These are phyloP conservation scores for Orgyia antiqua DNA, from an alignment of 2,888 invertebrate genomes.

Conservation along the genomic window DNA sequence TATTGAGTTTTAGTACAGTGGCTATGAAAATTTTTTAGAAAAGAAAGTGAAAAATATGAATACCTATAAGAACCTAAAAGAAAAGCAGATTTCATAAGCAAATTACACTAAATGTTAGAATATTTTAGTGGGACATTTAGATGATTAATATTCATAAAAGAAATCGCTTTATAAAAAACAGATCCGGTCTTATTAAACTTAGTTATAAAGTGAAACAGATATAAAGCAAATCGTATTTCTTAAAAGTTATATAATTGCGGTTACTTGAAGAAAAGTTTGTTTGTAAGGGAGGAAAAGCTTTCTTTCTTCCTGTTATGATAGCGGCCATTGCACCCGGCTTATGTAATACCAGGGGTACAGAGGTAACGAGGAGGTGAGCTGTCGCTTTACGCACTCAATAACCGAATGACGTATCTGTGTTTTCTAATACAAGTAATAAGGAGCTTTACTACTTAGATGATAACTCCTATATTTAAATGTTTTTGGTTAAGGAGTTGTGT, in stretches of 20 bases:
- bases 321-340: slow-evolving; percentile 74
- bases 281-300: slow-evolving; percentile 27
- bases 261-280: slow-evolving; percentile 41
- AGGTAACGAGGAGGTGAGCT: slow-evolving; percentile 60
- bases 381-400: slow-evolving; percentile 23
- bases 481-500: slow-evolving; percentile 39
- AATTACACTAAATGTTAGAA: too few relatives aligned
- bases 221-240: slow-evolving; percentile 40
- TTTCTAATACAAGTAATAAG: slow-evolving; percentile 31
- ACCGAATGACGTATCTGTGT: slow-evolving; percentile 32
- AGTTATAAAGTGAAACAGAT: slow-evolving; percentile 28
- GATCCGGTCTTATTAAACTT: too few relatives aligned
- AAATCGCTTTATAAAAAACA: too few relatives aligned
- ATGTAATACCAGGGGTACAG: slow-evolving; percentile 72
- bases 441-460: slow-evolving; percentile 37
- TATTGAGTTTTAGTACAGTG: too few relatives aligned
- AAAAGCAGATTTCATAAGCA: too few relatives aligned
- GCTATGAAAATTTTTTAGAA: too few relatives aligned
- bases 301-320: slow-evolving; percentile 50
- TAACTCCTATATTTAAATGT: slow-evolving; percentile 44
- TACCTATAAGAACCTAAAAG: too few relatives aligned
- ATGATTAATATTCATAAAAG: too few relatives aligned
- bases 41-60: too few relatives aligned
- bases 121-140: too few relatives aligned
- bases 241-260: slow-evolving; percentile 41